Percentiles rank a stretch among this genome's conserved stretches.
These are phyloP conservation scores for Branchellion lobata DNA, from an alignment of 2,888 invertebrate genomes.

Conservation along the genomic window DNA sequence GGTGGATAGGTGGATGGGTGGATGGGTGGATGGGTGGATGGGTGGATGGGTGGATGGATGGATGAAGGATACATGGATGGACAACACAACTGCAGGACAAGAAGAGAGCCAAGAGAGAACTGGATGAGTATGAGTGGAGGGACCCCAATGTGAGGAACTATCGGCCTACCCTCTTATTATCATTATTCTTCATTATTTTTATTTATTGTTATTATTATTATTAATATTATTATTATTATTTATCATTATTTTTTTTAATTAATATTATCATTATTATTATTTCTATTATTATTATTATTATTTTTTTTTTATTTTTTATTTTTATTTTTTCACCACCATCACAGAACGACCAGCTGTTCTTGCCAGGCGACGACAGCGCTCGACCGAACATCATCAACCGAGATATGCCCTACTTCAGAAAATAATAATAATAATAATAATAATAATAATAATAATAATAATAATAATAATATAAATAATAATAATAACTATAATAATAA, in stretches of 20 bases:
- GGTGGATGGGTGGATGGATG: not conserved
- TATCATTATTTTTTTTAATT: not conserved
- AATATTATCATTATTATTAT: not conserved
- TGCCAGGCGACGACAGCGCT: not conserved
- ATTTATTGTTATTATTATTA: not conserved
- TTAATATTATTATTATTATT: not conserved
- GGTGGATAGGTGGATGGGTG: no score
- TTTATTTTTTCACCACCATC: not conserved
- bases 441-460: no score
- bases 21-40: not conserved
- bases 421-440: no score
- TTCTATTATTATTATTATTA: no score
- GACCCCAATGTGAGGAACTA: constrained; percentile 15
- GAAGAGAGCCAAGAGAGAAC: constrained; percentile 22
- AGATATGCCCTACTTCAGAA: not conserved
- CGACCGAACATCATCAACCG: not conserved
- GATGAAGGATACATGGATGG: not conserved
- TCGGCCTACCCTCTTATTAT: no score
- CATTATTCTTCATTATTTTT: not conserved
- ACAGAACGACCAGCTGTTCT: constrained; percentile 28
- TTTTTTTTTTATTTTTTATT: not conserved
- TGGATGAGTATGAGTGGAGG: constrained; percentile 22
- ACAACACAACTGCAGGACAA: not conserved
- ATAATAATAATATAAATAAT: no score
- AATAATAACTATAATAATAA: no score